Percentiles rank a stretch among this genome's conserved stretches.
These are phyloP conservation scores for Mionectes olivaceus DNA, from an alignment of 2,797 vertebrate genomes.

Conservation along the genomic window DNA sequence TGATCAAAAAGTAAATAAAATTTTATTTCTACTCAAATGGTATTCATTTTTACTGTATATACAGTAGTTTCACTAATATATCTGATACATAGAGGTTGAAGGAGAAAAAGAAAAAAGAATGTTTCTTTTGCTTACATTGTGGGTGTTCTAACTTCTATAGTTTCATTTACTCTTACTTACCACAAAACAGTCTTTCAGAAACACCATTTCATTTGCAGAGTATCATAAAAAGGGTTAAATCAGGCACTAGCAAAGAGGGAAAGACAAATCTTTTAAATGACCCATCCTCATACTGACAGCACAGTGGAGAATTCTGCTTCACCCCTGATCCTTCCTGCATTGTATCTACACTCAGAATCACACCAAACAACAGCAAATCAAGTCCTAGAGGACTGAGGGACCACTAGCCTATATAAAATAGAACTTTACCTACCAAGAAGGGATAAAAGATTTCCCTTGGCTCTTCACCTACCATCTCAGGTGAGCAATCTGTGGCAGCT, in stretches of 20 bases:
- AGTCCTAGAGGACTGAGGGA: neutral
- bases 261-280: neutral
- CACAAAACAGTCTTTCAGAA: neutral
- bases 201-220: neutral
- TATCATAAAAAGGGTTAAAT: neutral
- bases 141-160: neutral
- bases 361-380: neutral
- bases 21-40: neutral
- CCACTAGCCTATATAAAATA: neutral
- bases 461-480: neutral
- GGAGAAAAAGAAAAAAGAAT: neutral
- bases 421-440: neutral
- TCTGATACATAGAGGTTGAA: neutral
- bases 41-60: neutral
- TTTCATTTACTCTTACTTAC: neutral
- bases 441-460: neutral
- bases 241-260: neutral
- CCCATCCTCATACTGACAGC: neutral
- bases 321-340: neutral
- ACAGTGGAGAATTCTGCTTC: neutral
- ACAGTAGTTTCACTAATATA: neutral
- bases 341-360: neutral
- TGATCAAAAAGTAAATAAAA: conserved; percentile 46
- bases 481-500: neutral
- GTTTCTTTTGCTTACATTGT: neutral